Base-by-base conservation (phyloP, 2,888 invertebrate genomes). In the Maniola hyperantus region DNA sequence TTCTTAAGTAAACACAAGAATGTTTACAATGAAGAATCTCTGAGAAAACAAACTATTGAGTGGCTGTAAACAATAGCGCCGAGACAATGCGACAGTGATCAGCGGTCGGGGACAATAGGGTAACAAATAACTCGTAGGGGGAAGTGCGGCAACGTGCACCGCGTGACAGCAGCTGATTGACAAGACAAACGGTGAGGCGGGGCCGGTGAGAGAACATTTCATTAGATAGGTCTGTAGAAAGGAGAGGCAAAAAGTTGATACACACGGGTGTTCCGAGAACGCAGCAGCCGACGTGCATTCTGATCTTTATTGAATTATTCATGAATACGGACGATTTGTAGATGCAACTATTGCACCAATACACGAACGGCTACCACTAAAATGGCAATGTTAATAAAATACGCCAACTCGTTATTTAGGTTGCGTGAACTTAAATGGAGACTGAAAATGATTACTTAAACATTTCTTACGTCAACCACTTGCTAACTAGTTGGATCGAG, bases 11-110 rank as follows among this genome's bases (percentile, higher is more conserved):
- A 57, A 39, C 57, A 42, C 20, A 20, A 20, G 13, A 57, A 55
- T 36, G 20, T 34, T 34, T 20, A 26, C 36, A 48, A 57, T 57
- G 39, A 42, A 26, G 48, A 64, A 60, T 44, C 13, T 48, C 33
- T 33, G 13, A 59, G 81, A 84, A 85, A 85, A 84, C 83, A 85
- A 81, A 82, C 80, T 75, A 78, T 75, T 77, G 82, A 85, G 77
- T 80, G 79, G 84, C 84, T 84, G 83, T 88, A 91, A 89, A 89
- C 89, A 89, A 89, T 86, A 85, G 84, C 82, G 78, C 81, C 77
- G 82, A 85, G 84, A 91, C 89, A 90, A 89, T 89, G 83, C 80
- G 83, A 85, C 88, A 84, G 82, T 85, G 86, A 88, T 86, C 84
- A 82, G 81, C 81, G 77, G 80, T 78, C 77, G 79, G 79, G 79